Base-by-base conservation (phyloP, 2,888 invertebrate species). In the Andrena bucephala region DNA sequence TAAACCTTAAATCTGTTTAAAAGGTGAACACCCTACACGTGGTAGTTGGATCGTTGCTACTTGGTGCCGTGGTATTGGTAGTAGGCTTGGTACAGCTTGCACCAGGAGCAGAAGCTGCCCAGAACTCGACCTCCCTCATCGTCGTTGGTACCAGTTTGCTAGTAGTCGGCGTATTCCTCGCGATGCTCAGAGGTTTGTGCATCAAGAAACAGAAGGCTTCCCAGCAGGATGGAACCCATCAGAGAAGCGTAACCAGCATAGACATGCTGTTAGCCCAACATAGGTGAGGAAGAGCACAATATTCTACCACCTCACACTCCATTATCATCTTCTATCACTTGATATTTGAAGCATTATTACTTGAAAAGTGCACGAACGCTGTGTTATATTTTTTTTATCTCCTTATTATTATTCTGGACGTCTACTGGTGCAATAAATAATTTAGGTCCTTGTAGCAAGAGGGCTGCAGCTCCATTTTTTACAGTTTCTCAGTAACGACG, bases 41-140 rank as follows among this genome's bases (percentile, higher is more conserved):
- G 79, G 96, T 97, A 83, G 97, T 97, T 84, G 96, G 97, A 24
- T 97, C 96, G 16, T 94, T 97, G 81, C 95, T 97, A 66, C 94
- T 97, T 79, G 97, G 97, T 72, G 96, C 96, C 85, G 96, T 97
- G 89, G 95, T 97, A 82, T 94, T 97, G 91, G 96, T 97, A 82
- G 97, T 97, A 87, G 97, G 97, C 33, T 94, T 97, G 92, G 97
- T 97, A 83, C 97, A 97, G 94, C 94, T 97, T 87, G 96, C 96
- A 13, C 97, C 97, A 0, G 96, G 97, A 16, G 97, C 97, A 0
- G 97, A 97, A 91, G 97, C 97, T 16, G 96, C 96, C 0, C 96
- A 96, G 91, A 96, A 97, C 92, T 96, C 96, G 75, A 96, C 96
- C 93, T 95, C 96, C 87, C 95, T 97, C 87, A 95, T 97, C 94